Conservation (phyloP, 2,888 invertebrate genomes). For the Meteorus colon region DNA sequence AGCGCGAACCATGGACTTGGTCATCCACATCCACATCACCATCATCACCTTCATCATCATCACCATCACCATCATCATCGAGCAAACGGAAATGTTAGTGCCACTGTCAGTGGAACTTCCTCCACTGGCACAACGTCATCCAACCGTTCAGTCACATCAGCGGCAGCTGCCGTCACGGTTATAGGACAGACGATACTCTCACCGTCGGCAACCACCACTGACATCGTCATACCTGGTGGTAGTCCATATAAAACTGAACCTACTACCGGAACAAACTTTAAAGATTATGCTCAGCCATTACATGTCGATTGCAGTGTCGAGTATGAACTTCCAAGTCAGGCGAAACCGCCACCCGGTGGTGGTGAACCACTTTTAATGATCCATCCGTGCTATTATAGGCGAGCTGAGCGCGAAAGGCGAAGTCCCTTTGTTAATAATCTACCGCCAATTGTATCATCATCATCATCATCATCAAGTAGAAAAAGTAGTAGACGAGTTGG, state of each 20-base stretch:
- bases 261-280: constrained; percentile 70
- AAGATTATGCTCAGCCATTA: constrained; percentile 89
- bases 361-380: constrained; percentile 91
- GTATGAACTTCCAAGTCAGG: constrained; percentile 92
- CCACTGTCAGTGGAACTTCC: constrained; percentile 70
- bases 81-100: constrained; percentile 69
- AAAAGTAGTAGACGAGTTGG: constrained; percentile 54
- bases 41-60: constrained; percentile 68
- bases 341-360: constrained; percentile 87
- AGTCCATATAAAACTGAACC: constrained; percentile 55
- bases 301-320: constrained; percentile 94
- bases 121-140: constrained; percentile 74
- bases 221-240: constrained; percentile 34
- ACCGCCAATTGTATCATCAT: constrained; percentile 76
- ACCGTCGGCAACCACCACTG: constrained; percentile 43
- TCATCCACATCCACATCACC: constrained; percentile 64
- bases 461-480: constrained; percentile 61
- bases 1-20: constrained; percentile 68
- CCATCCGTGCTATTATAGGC: constrained; percentile 91
- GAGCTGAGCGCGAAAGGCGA: constrained; percentile 87
- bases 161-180: constrained; percentile 49
- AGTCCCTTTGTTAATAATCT: constrained; percentile 90
- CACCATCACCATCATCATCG: constrained; percentile 62
- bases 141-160: constrained; percentile 56
- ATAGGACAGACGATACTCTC: constrained; percentile 52